Evolutionary conservation across 2,888 invertebrate genomes (phyloP), one percentile per base, ranked within the genome.

Genomic region (Andricus curvator): DNA sequence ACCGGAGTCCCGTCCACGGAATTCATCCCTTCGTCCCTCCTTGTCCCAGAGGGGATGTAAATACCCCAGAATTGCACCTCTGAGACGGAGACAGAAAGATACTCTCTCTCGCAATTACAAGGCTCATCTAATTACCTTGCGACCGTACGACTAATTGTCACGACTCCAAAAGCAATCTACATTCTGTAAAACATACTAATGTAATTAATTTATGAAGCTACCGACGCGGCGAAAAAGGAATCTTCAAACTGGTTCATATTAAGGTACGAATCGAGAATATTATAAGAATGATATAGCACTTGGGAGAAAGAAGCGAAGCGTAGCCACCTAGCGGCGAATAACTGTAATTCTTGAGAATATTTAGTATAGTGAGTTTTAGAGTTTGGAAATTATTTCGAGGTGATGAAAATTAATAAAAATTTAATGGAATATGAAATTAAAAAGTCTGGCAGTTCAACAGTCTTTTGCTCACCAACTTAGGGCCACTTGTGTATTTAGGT

Each of bases 41-140:
- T 80, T 78, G 77, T 90, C 92, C 89, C 92, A 82, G 84, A 92
- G 91, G 92, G 88, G 90, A 91, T 92, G 92, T 92, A 92, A 92
- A 92, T 92, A 92, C 88, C 84, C 88, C 87, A 87, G 88, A 91
- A 92, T 91, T 90, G 91, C 90, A 92, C 92, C 92, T 89, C 87
- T 86, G 92, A 92, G 86, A 88, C 86, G 86, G 87, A 89, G 89
- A 90, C 86, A 84, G 78, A 81, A 85, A 78, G 80, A 82, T 82
- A 79, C 83, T 82, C 84, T 68, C 85, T 81, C 85, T 84, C 88
- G 88, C 91, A 91, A 92, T 92, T 91, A 90, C 90, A 86, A n/a
- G 87, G 89, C 90, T 91, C 89, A 90, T 91, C 89, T 91, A 92
- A 92, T 92, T 92, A 92, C 89, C 89, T 85, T 85, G 82, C 85